Conservation (phyloP, 2,888 invertebrate species). For the Napeogenes sylphis region DNA sequence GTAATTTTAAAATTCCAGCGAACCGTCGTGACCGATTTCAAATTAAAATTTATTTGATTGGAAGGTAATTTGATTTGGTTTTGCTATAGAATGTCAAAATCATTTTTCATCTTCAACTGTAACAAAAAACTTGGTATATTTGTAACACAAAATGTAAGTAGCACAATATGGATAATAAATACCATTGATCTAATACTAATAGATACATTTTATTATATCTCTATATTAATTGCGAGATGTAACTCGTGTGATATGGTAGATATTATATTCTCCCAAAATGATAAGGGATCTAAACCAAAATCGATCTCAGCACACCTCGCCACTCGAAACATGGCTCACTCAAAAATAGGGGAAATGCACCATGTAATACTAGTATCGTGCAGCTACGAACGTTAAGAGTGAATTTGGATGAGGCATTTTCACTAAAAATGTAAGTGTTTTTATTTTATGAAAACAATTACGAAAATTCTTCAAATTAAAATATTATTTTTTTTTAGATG, state of each 20-base stretch:
- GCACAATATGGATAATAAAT: too few species aligned
- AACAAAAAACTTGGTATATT: too few species aligned
- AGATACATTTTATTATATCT: too few species aligned
- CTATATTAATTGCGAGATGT: too few species aligned
- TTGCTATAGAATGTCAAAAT: neutral
- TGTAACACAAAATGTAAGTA: too few species aligned
- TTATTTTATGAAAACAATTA: too few species aligned
- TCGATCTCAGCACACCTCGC: constrained; percentile 39
- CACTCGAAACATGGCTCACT: constrained; percentile 36
- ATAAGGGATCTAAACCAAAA: constrained; percentile 34
- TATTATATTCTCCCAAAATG: constrained; percentile 16
- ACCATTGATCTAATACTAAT: too few species aligned
- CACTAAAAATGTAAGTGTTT: neutral
- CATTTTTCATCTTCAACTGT: too few species aligned
- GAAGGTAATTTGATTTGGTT: constrained; percentile 23
- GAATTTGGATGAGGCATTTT: constrained; percentile 23
- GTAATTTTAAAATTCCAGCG: constrained; percentile 29
- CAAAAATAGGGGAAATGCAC: constrained; percentile 39
- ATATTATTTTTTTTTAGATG: too few species aligned
- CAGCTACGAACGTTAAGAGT: constrained; percentile 9
- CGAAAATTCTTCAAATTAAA: too few species aligned
- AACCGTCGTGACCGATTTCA: constrained; percentile 23
- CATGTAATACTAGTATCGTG: constrained; percentile 21
- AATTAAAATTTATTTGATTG: constrained; percentile 27
- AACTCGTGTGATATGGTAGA: too few species aligned